A percentile compares a stretch with the other conserved stretches of the same genome.
Conservation (phyloP, 2,888 invertebrate species). For the Calliopum simillimum region DNA sequence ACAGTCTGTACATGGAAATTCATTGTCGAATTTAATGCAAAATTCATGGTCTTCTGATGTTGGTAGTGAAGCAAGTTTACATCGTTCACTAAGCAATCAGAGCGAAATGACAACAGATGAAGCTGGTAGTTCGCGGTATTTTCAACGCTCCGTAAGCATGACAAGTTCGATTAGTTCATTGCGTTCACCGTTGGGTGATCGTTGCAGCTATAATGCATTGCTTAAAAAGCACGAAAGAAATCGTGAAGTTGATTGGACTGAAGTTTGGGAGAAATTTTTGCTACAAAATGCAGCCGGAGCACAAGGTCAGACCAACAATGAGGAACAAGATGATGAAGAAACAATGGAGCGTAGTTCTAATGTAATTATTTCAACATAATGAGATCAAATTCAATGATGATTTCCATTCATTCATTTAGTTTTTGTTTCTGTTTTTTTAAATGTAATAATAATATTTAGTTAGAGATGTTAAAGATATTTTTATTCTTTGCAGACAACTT, state of each 20-base stretch:
- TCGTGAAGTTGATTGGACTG: slow-evolving; percentile 67
- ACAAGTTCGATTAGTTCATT: slow-evolving; percentile 57
- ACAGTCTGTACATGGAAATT: slow-evolving; percentile 53
- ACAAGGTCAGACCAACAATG: slow-evolving; percentile 37
- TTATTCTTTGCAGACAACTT: slow-evolving; percentile 57
- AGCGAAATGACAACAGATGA: neutral
- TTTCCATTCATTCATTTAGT: too few relatives aligned
- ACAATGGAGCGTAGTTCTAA: slow-evolving; percentile 45
- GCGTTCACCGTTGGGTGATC: slow-evolving; percentile 58
- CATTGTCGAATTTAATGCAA: slow-evolving; percentile 62
- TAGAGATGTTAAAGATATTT: neutral
- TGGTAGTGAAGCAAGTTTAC: slow-evolving; percentile 29
- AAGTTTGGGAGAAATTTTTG: slow-evolving; percentile 70
- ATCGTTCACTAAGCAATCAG: neutral
- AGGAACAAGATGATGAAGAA: slow-evolving; percentile 37
- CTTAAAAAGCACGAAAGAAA: slow-evolving; percentile 62
- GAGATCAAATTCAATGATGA: too few relatives aligned
- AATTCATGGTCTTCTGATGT: slow-evolving; percentile 63
- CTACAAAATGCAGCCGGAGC: slow-evolving; percentile 42
- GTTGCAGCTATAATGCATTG: slow-evolving; percentile 64
- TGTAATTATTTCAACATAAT: slow-evolving; percentile 24
- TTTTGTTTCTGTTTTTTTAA: too few relatives aligned
- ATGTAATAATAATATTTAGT: too few relatives aligned
- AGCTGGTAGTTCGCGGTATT: slow-evolving; percentile 36
- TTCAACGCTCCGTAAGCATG: slow-evolving; percentile 63